Percentiles rank a stretch among this genome's conserved stretches.
These are phyloP conservation scores for Phasia obesa DNA, from an alignment of 2,888 invertebrate genomes.

Conservation along the genomic window DNA sequence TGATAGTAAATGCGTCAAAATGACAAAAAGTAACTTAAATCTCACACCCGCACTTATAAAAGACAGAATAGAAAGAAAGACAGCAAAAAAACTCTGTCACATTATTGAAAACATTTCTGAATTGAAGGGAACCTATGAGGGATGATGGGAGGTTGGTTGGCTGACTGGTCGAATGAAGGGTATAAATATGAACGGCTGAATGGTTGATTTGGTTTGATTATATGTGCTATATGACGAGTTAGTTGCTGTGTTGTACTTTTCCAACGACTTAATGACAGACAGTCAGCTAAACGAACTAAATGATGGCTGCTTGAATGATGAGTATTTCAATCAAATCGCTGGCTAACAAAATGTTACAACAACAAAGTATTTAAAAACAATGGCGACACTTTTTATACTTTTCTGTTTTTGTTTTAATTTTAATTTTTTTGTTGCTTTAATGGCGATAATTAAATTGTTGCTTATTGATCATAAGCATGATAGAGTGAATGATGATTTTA, in stretches of 20 bases:
- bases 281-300: constrained; percentile 1
- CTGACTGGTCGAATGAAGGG: constrained; percentile 26
- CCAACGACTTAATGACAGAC: constrained; percentile 27
- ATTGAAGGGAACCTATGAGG: constrained; percentile 11
- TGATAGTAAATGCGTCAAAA: constrained; percentile 58
- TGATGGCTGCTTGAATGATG: constrained; percentile 32
- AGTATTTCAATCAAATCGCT: constrained; percentile 39
- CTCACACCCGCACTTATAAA: constrained; percentile 72
- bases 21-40: constrained; percentile 70
- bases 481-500: constrained; percentile 27
- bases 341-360: constrained; percentile 29
- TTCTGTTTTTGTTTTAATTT: neutral
- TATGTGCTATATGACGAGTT: neutral
- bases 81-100: neutral
- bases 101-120: constrained; percentile 23
- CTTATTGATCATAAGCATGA: constrained; percentile 39
- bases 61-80: constrained; percentile 34
- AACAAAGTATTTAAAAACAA: constrained; percentile 44
- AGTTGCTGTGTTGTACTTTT: constrained; percentile 5
- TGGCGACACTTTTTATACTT: constrained; percentile 54
- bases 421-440: too few relatives aligned
- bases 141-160: neutral
- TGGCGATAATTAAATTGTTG: constrained; percentile 50
- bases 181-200: constrained; percentile 37
- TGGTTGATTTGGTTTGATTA: constrained; percentile 53